phyloP scores from a whole-genome alignment of 2,888 invertebrate genomes.

The Idaea aversata region DNA sequence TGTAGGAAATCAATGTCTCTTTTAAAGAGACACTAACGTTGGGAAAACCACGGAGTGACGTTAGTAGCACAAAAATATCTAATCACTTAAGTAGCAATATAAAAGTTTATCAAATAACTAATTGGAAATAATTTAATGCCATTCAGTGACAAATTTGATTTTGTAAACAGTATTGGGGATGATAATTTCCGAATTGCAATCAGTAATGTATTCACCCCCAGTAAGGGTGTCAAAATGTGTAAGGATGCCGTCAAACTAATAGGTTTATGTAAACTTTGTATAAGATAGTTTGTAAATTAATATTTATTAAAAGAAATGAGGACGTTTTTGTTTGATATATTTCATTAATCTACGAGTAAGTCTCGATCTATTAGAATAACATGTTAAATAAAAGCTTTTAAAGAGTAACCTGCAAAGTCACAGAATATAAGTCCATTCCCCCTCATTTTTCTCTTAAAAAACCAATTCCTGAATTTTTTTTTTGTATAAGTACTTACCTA shows the following conservation, averaged over 20 bases:
- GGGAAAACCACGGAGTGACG: no score
- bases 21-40: no score
- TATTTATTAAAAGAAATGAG: background rate
- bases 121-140: conserved; percentile 69
- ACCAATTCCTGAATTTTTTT: no score
- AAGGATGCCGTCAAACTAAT: conserved; percentile 7
- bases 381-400: no score
- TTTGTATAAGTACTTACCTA: no score
- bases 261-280: background rate
- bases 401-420: no score
- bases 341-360: no score
- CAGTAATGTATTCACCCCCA: conserved; percentile 72
- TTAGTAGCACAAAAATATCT: background rate
- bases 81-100: conserved; percentile 16
- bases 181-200: conserved; percentile 76
- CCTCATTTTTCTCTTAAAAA: no score
- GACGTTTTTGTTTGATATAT: no score
- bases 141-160: conserved; percentile 65
- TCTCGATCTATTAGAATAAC: no score
- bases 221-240: conserved; percentile 39
- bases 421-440: no score
- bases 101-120: conserved; percentile 63
- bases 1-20: no score
- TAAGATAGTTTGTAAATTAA: background rate
- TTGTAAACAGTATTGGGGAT: conserved; percentile 66